A percentile compares a stretch with the other conserved stretches of the same genome.
Evolutionary conservation across 2,888 invertebrate species (phyloP).

Genomic region (Ischnura elegans): DNA sequence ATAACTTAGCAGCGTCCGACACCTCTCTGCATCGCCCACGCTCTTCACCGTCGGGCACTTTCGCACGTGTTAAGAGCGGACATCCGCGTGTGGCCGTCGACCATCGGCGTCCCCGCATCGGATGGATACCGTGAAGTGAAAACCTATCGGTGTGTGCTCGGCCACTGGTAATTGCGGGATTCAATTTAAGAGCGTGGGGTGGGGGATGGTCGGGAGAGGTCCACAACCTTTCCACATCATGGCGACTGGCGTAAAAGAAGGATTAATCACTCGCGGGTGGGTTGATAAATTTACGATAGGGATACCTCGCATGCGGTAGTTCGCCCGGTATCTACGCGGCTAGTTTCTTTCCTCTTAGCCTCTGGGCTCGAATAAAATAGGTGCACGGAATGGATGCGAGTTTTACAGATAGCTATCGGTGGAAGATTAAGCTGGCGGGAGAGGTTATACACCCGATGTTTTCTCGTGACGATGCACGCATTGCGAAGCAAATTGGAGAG

Average conservation of each 20-base stretch:
- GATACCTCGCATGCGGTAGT: background rate
- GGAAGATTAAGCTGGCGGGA: background rate
- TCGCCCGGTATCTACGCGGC: background rate
- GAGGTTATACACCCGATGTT: background rate
- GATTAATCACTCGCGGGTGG: background rate
- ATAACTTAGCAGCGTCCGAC: background rate
- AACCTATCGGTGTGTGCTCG: background rate
- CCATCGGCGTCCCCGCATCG: background rate
- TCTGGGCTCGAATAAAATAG: background rate
- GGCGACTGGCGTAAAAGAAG: background rate
- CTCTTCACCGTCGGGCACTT: background rate
- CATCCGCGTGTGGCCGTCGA: background rate
- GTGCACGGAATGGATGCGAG: background rate
- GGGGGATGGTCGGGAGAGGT: too few relatives aligned
- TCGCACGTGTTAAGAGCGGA: background rate
- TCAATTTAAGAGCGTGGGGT: constrained; percentile 26
- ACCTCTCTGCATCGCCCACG: background rate
- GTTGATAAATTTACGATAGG: background rate
- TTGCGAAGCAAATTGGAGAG: background rate
- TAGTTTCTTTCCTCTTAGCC: background rate
- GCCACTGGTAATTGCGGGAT: background rate
- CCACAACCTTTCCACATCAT: background rate
- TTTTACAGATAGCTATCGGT: background rate
- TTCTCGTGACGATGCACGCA: background rate
- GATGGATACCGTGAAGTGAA: constrained; percentile 8